These are phyloP conservation scores for Ciconia maguari DNA, from an alignment of 2,113 vertebrate species.

Conservation along the genomic window DNA sequence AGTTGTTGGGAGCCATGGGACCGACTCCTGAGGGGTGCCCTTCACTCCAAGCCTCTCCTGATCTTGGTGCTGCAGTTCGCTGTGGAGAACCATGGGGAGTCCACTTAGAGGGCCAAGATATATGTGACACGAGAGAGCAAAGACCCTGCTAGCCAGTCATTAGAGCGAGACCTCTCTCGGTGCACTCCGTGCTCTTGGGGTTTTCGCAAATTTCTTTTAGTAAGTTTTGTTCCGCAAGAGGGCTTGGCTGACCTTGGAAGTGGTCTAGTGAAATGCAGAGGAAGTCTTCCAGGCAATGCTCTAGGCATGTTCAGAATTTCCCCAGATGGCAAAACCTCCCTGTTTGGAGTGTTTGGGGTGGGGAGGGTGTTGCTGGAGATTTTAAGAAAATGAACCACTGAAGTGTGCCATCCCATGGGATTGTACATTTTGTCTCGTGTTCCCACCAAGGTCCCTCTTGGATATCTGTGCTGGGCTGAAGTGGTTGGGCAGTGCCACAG, in stretches of 20 bases:
- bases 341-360: not conserved
- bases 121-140: rapidly evolving
- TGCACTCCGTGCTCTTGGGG: not conserved
- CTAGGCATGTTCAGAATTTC: not conserved
- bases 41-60: not conserved
- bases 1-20: not conserved
- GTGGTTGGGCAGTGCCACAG: not conserved
- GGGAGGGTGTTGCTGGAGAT: not conserved
- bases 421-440: not conserved
- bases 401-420: not conserved
- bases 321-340: not conserved
- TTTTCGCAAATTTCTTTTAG: not conserved
- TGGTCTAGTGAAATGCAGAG: not conserved
- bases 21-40: not conserved
- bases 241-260: not conserved
- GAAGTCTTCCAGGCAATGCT: not conserved
- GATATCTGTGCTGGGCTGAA: not conserved
- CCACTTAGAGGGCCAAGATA: too few relatives aligned
- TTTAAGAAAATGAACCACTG: not conserved
- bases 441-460: not conserved
- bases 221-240: not conserved
- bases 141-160: not conserved
- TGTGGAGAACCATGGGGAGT: not conserved
- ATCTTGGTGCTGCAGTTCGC: not conserved
- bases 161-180: not conserved